Percentiles rank a stretch among this genome's conserved stretches.
Evolutionary conservation across 1,140 invertebrate species (phyloP).

Genomic region (Drosophila ficusphila): DNA sequence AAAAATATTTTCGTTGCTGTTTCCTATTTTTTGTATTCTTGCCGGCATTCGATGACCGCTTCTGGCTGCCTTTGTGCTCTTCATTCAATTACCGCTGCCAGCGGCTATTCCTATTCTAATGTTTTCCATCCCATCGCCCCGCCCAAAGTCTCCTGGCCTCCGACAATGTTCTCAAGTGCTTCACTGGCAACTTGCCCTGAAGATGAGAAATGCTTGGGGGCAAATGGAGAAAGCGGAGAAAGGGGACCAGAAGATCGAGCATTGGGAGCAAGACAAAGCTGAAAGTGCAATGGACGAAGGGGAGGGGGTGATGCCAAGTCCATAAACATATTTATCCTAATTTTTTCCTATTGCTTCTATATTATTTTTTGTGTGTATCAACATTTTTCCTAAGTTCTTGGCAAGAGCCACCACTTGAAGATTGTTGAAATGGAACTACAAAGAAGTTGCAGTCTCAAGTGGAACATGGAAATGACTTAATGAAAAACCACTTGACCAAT

Average conservation of each 20-base stretch:
- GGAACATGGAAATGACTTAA: conserved; percentile 42
- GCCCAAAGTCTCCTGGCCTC: background rate
- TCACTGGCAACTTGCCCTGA: conserved; percentile 70
- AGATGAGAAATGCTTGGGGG: conserved; percentile 30
- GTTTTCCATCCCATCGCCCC: background rate
- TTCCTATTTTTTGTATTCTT: conserved; percentile 4
- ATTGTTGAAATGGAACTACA: conserved; percentile 48
- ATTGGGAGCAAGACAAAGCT: conserved; percentile 25
- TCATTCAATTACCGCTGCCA: conserved; percentile 78
- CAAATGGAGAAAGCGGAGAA: background rate
- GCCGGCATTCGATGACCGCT: conserved; percentile 50
- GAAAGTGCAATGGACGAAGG: conserved; percentile 27
- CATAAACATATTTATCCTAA: conserved; percentile 46
- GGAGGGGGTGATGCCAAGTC: background rate
- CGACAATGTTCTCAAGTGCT: conserved; percentile 71
- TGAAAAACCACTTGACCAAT: conserved; percentile 49
- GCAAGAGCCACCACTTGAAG: conserved; percentile 37
- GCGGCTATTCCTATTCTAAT: conserved; percentile 67
- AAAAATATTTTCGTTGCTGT: background rate
- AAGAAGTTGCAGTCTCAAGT: conserved; percentile 54
- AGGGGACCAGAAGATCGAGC: background rate
- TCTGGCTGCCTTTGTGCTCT: conserved; percentile 58
- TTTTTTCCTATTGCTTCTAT: conserved; percentile 55
- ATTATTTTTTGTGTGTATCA: conserved; percentile 44
- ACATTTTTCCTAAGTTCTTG: conserved; percentile 31